Percentiles rank a stretch among this genome's conserved stretches.
phyloP scores from a whole-genome alignment of 53 echinoderm and acorn worm species.

The Holothuria leucospilota region DNA sequence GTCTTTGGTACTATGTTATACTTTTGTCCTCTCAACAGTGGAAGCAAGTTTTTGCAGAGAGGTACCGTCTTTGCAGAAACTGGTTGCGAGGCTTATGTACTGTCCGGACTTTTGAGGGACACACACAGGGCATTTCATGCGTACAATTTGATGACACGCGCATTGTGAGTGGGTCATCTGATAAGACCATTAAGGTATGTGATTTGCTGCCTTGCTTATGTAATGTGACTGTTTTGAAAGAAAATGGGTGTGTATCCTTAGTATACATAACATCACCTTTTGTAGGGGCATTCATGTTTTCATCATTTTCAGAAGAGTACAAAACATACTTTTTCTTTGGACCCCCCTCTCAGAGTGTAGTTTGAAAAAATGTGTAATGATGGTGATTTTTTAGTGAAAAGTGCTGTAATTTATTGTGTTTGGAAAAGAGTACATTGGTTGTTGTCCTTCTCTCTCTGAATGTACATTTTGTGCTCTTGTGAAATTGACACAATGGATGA shows the following conservation, averaged over 20 bases:
- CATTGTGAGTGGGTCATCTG: constrained; percentile 96
- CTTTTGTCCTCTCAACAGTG: constrained; percentile 58
- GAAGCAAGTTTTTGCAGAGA: constrained; percentile 96
- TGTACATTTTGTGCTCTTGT: no score
- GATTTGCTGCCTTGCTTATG: background rate
- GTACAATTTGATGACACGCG: constrained; percentile 99
- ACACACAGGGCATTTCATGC: constrained; percentile 98
- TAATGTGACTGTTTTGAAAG: background rate
- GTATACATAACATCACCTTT: background rate
- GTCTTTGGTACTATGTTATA: no score
- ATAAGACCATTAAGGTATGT: constrained; percentile 93
- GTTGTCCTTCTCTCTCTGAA: no score
- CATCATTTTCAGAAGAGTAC: background rate
- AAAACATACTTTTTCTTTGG: no score
- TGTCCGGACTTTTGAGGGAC: constrained; percentile 96
- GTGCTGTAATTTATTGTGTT: no score
- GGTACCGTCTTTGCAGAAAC: constrained; percentile 88
- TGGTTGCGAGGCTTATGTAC: constrained; percentile 94
- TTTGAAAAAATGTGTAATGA: no score
- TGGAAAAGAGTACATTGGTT: no score
- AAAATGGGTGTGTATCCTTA: background rate
- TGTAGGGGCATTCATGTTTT: background rate
- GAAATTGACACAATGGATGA: no score
- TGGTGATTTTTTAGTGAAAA: no score
- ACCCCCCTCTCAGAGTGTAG: no score